phyloP scores from a whole-genome alignment of 2,888 invertebrate species.

The Copidosoma aretas region DNA sequence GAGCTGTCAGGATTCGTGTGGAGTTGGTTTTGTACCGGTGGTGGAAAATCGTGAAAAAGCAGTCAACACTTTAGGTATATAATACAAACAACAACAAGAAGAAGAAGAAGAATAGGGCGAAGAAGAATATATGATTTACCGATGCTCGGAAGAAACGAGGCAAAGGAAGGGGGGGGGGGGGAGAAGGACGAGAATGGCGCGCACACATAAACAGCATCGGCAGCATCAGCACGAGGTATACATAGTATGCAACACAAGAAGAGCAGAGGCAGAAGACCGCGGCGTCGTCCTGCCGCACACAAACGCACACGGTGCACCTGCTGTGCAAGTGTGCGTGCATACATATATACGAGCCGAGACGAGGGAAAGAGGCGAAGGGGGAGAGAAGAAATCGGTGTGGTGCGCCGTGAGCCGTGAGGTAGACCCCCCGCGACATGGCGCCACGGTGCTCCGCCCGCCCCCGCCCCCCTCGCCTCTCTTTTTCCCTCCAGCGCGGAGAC shows the following conservation, averaged over 20 bases:
- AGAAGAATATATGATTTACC: background rate
- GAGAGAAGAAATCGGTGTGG: constrained; percentile 15
- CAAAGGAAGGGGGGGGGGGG: background rate
- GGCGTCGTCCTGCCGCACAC: too few species aligned
- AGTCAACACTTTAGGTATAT: background rate
- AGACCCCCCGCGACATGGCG: constrained; percentile 63
- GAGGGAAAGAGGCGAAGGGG: background rate
- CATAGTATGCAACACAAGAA: too few species aligned
- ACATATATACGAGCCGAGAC: too few species aligned
- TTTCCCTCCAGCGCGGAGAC: background rate
- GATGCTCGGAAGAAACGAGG: background rate
- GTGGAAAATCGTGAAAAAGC: too few species aligned
- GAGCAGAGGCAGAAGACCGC: too few species aligned
- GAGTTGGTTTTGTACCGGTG: too few species aligned
- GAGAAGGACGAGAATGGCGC: background rate
- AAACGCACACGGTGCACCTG: too few species aligned
- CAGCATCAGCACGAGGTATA: too few species aligned
- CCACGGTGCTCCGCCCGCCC: constrained; percentile 61
- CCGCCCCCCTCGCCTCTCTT: constrained; percentile 3
- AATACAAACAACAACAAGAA: background rate
- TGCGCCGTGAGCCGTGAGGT: constrained; percentile 15
- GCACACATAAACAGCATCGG: too few species aligned
- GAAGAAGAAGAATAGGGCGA: background rate
- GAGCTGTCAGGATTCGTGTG: too few species aligned
- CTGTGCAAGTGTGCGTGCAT: background rate